Evolutionary conservation across 2,113 vertebrate species (phyloP).

Genomic region (Scomber japonicus): DNA sequence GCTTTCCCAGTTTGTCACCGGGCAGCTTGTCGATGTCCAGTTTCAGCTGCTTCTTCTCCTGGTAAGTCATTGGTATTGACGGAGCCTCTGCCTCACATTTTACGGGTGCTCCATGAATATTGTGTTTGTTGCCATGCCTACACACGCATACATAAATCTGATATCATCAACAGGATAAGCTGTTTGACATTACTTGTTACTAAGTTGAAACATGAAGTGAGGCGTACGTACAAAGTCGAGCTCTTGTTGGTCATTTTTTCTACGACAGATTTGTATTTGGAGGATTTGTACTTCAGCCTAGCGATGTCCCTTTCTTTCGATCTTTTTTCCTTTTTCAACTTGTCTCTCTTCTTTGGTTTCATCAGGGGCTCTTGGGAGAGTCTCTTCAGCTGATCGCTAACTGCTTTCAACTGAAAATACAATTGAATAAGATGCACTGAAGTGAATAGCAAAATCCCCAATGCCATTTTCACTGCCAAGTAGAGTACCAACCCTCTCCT

Average conservation of each 20-base stretch:
- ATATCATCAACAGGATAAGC: neutral
- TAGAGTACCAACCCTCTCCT: constrained; percentile 86
- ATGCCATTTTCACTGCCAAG: neutral
- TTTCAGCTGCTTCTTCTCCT: constrained; percentile 91
- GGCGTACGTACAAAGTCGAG: constrained; percentile 82
- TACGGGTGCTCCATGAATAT: constrained; percentile 44
- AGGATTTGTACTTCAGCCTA: constrained; percentile 69
- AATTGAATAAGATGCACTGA: neutral
- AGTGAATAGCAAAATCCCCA: constrained; percentile 2
- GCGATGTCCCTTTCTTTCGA: constrained; percentile 66
- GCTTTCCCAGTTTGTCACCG: constrained; percentile 88
- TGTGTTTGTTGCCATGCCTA: constrained; percentile 81
- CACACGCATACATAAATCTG: constrained; percentile 22
- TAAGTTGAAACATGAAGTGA: neutral
- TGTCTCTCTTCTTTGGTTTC: constrained; percentile 86
- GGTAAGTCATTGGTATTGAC: constrained; percentile 87
- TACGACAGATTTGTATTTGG: constrained; percentile 59
- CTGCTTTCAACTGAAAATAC: constrained; percentile 86
- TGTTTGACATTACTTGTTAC: neutral
- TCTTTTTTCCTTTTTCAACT: constrained; percentile 82
- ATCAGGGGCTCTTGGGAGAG: constrained; percentile 83
- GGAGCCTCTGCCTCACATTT: constrained; percentile 82
- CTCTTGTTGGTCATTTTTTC: constrained; percentile 78
- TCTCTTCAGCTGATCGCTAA: constrained; percentile 87
- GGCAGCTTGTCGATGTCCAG: constrained; percentile 92